Evolutionary conservation across 2,888 invertebrate genomes (phyloP).

Genomic region (Teleiodes luculella): DNA sequence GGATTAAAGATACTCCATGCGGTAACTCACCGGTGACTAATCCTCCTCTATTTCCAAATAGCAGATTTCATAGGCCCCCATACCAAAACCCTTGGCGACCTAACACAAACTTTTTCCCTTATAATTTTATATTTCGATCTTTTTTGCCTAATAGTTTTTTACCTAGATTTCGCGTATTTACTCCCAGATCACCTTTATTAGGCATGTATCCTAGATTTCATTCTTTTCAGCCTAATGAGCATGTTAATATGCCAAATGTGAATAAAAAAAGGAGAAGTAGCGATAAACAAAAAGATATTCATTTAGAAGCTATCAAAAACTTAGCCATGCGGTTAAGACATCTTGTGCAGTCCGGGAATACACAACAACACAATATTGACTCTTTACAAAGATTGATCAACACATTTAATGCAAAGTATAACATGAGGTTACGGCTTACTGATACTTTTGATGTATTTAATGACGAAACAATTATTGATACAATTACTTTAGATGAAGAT

Average conservation of each 20-base stretch:
- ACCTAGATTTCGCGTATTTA: slow-evolving; percentile 35
- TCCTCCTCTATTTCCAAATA: slow-evolving; percentile 16
- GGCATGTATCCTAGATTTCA: not conserved
- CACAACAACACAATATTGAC: slow-evolving; percentile 32
- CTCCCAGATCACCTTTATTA: slow-evolving; percentile 29
- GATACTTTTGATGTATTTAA: slow-evolving; percentile 40
- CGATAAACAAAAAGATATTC: slow-evolving; percentile 27
- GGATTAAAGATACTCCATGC: slow-evolving; percentile 33
- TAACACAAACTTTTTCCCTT: slow-evolving; percentile 38
- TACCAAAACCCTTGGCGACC: slow-evolving; percentile 38
- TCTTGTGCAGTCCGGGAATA: slow-evolving; percentile 30
- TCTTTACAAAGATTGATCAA: slow-evolving; percentile 43
- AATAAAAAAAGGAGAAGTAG: slow-evolving; percentile 34
- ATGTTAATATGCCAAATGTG: slow-evolving; percentile 7
- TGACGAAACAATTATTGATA: slow-evolving; percentile 50
- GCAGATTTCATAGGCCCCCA: slow-evolving; percentile 22
- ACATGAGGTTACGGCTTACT: slow-evolving; percentile 42
- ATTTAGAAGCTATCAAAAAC: slow-evolving; percentile 44
- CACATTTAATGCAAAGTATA: slow-evolving; percentile 53
- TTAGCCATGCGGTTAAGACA: slow-evolving; percentile 41
- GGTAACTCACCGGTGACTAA: not conserved
- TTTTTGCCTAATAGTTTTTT: slow-evolving; percentile 31
- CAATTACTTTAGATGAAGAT: slow-evolving; percentile 57
- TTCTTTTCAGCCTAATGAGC: slow-evolving; percentile 4
- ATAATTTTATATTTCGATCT: slow-evolving; percentile 40